Base-by-base conservation (phyloP, 1,140 invertebrate species). In the Procambarus clarkii region DNA sequence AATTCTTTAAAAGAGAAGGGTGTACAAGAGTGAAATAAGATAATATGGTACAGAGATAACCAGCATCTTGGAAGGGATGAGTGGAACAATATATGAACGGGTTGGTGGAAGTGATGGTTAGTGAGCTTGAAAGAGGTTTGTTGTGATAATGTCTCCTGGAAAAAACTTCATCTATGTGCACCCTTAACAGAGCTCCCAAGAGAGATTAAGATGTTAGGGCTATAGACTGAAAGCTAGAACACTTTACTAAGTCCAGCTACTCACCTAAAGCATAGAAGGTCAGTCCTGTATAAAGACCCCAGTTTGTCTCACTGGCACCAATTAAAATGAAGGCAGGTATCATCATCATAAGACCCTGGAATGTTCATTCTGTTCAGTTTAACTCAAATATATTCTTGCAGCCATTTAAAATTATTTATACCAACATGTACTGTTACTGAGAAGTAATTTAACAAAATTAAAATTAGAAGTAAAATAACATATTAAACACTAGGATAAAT, bases 181-280 rank as follows among this genome's bases (percentile, higher is more conserved):
- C 50, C 50, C 50, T 11, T 11, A 54, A 54, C 50, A 11, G 50
- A 54, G 50, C 5, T 54, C 11, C 11, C 50, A 5, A 11, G 11
- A 11, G 50, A 8, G 50, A 54, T 11, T 2, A 11, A 54, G 11
- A 54, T 11, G 5, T 11, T 5, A 11, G 50, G 50, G 50, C 50
- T 11, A 54, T 11, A 8, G 50, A 8, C 8, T 54, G 50, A 9
- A 54, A 54, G 13, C 8, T 9, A 3, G 1, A 54, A 13, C 5
- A 7, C 8, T 34, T 13, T 11, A 54, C 8, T 3, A 54, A 13
- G 8, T 54, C 50, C 13, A 54, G 13, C 50, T 13, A 86, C 90
- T 83, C 98, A 15, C 98, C 98, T 98, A 98, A 96, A 74, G 98
- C 97, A 95, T 98, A 99, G 2, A 99, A 94, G 86, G 97, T 96